Evolutionary conservation across 2,888 invertebrate genomes (phyloP), one percentile per base, ranked within the genome.

Genomic region (Beris morrisii): DNA sequence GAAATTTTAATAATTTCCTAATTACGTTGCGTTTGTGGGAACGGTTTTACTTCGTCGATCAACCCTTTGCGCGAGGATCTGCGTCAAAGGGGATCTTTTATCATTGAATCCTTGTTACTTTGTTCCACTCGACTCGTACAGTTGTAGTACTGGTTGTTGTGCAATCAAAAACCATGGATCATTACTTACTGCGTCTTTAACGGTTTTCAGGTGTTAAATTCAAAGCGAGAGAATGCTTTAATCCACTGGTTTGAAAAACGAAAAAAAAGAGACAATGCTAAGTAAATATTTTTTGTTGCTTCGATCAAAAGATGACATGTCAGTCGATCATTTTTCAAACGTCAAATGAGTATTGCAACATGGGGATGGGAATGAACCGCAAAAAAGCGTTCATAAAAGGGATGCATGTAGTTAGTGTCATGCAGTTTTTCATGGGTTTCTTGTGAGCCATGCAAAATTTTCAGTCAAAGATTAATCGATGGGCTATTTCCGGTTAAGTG

Each of bases 1-100:
- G 65, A 66, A 68, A 65, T 68, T 68, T 68, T 68, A 68, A 68
- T 68, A 68, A 57, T 68, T 68, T 68, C 48, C 65, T 68, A 68
- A 68, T 68, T 65, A 68, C 45, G 53, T 15, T 22, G 43, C 22
- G 44, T 46, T 55, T 48, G 55, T 65, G 65, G 65, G 65, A 65
- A 67, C 32, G 9, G 38, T 13, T 59, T 61, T 55, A 15, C 2
- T 28, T 2, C 46, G n/a, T 46, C 22, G 38, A 13, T 38, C 55
- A 56, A 56, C 55, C 55, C 55, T 56, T 56, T 38, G 1, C 9
- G 55, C 55, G 55, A 7, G n/a, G 15, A 56, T 13, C 43, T 2
- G 13, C n/a, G 55, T 1, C 22, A 22, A 22, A 56, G 38, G 43
- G 43, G 38, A 56, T 56, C 55, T n/a, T 56, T 13, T 63, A 52